phyloP scores from a whole-genome alignment of 1,140 invertebrate species.

The Tetramorium alpestre region DNA sequence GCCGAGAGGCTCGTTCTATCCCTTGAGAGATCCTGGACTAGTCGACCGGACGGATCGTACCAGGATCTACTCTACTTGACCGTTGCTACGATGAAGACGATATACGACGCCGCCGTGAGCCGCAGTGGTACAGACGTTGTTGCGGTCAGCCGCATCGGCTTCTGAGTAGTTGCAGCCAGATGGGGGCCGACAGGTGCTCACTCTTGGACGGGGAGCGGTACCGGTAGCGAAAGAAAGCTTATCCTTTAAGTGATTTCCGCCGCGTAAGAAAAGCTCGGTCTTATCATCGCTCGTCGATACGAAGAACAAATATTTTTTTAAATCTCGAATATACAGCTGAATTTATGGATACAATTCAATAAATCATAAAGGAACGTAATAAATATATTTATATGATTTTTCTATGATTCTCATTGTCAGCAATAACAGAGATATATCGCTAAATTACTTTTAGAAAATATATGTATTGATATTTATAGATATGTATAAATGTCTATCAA shows the following conservation, averaged over 20 bases:
- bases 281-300: not conserved
- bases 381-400: constrained; percentile 5
- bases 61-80: constrained; percentile 63
- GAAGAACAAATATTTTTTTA: not conserved
- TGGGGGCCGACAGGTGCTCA: constrained; percentile 74
- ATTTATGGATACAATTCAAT: not conserved
- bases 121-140: constrained; percentile 80
- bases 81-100: constrained; percentile 58
- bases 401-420: not conserved
- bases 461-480: not conserved
- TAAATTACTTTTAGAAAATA: not conserved
- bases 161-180: constrained; percentile 75
- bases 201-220: constrained; percentile 57
- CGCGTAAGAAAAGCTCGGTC: not conserved
- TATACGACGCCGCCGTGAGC: constrained; percentile 48
- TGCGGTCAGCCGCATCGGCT: constrained; percentile 78
- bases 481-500: not conserved
- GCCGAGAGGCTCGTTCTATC: constrained; percentile 72
- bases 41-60: constrained; percentile 57
- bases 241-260: constrained; percentile 32
- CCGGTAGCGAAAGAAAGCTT: not conserved
- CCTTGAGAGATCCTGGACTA: constrained; percentile 70
- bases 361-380: not conserved
- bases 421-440: not conserved
- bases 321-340: not conserved